Percentiles rank a stretch among this genome's conserved stretches.
phyloP scores from a whole-genome alignment of 2,888 invertebrate genomes.

The Brachyptera putata region DNA sequence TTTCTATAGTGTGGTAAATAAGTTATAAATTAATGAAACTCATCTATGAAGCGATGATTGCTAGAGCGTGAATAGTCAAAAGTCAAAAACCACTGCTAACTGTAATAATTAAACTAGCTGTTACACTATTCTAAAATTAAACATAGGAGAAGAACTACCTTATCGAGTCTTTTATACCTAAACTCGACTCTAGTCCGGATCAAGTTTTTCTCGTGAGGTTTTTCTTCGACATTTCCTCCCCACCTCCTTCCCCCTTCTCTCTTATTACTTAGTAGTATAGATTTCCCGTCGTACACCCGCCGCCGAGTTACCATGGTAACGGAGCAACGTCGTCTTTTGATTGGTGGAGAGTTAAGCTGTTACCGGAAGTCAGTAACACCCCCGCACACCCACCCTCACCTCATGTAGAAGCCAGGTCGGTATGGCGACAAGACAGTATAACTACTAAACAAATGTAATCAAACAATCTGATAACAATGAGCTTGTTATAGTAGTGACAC shows the following conservation, averaged over 20 bases:
- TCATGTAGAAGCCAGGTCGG: background rate
- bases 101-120: no score
- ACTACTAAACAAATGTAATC: background rate
- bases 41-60: no score
- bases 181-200: no score
- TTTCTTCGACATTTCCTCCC: background rate
- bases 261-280: constrained; percentile 18
- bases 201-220: no score
- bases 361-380: constrained; percentile 9
- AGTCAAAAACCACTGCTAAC: no score
- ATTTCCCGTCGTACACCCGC: constrained; percentile 11
- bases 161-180: no score
- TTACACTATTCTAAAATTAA: no score
- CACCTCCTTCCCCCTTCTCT: background rate
- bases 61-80: no score
- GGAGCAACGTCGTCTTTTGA: background rate
- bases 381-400: background rate
- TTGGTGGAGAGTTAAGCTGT: constrained; percentile 5
- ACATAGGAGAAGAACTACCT: no score
- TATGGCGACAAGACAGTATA: constrained; percentile 3
- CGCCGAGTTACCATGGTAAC: constrained; percentile 1
- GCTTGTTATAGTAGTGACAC: background rate
- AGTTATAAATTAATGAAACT: no score
- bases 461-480: background rate
- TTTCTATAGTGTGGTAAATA: no score